Percentiles rank a stretch among this genome's conserved stretches.
Conservation (phyloP, 2,797 vertebrate genomes). For the Urocyon cinereoargenteus region DNA sequence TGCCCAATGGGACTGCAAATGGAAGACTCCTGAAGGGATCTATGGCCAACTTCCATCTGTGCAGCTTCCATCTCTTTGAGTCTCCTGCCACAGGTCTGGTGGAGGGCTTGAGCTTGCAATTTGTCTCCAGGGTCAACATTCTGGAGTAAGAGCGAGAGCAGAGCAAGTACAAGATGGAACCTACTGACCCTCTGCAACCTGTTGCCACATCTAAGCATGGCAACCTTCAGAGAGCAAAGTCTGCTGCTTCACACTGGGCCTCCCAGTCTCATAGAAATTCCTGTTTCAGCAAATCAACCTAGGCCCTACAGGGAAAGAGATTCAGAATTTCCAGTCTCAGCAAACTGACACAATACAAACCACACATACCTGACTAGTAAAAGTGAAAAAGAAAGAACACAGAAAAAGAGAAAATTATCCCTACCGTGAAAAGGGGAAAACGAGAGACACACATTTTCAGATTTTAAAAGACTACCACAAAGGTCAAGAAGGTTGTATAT, state of each 20-base stretch:
- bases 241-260: neutral
- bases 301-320: neutral
- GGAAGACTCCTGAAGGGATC: neutral
- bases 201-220: neutral
- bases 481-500: neutral
- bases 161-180: neutral
- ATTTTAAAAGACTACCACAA: neutral
- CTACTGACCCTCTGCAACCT: neutral
- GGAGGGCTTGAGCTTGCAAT: neutral
- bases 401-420: neutral
- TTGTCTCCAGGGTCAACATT: neutral
- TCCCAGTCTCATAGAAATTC: neutral
- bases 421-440: neutral
- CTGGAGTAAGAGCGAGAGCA: neutral
- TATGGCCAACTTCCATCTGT: neutral
- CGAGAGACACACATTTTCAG: neutral
- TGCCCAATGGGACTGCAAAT: neutral
- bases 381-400: neutral
- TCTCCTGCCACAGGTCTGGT: neutral
- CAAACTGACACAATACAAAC: neutral
- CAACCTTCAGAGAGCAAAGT: neutral
- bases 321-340: neutral
- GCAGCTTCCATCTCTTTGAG: neutral
- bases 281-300: neutral
- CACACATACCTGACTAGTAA: neutral